These are phyloP conservation scores for Rhegmatorhina hoffmannsi DNA, from an alignment of 2,113 vertebrate genomes.

Conservation along the genomic window DNA sequence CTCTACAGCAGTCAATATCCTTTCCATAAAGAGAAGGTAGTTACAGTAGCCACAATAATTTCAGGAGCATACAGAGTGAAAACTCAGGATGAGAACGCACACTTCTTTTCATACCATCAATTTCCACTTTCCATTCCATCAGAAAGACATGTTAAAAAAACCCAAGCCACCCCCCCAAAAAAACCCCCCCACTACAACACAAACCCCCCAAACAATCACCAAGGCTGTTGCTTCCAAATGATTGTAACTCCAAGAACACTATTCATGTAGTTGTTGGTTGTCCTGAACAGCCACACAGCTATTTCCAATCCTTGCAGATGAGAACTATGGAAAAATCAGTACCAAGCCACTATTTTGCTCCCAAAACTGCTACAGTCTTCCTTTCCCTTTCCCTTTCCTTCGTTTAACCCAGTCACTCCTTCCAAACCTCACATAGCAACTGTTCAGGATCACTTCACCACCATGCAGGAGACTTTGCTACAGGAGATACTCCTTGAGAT, in stretches of 20 bases:
- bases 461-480: neutral
- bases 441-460: neutral
- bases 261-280: neutral
- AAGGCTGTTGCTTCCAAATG: neutral
- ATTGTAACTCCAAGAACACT: neutral
- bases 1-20: neutral
- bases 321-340: neutral
- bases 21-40: neutral
- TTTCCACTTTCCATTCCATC: neutral
- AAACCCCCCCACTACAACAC: no score
- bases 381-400: neutral
- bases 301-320: neutral
- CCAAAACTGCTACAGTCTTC: neutral
- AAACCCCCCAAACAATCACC: fast-evolving
- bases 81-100: neutral
- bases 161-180: no score
- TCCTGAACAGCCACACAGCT: neutral
- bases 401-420: neutral
- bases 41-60: neutral
- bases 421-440: neutral
- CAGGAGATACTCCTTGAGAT: neutral
- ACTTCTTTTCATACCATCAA: neutral
- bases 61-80: neutral
- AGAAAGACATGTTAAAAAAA: neutral
- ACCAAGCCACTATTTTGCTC: neutral